Percentiles rank a stretch among this genome's conserved stretches.
Evolutionary conservation across 2,888 invertebrate genomes (phyloP).

Genomic region (Oligia latruncula): DNA sequence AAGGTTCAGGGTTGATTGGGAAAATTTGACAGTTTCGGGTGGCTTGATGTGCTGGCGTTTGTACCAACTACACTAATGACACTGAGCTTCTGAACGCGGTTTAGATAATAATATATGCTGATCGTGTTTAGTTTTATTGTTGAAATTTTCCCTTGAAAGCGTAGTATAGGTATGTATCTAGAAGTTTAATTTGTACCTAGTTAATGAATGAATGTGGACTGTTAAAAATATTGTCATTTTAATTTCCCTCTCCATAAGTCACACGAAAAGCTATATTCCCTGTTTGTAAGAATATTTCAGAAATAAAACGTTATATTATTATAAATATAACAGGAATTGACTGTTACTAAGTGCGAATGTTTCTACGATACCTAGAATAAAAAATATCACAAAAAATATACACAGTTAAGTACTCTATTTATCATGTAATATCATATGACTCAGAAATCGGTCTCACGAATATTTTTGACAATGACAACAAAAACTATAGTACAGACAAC

Average conservation of each 20-base stretch:
- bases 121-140: neutral
- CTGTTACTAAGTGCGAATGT: neutral
- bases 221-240: neutral
- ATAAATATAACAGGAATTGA: neutral
- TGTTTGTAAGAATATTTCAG: neutral
- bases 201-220: neutral
- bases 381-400: slow-evolving; percentile 11
- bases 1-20: too few species aligned
- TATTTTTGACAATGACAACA: slow-evolving; percentile 46
- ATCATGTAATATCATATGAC: slow-evolving; percentile 31
- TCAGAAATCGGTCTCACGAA: slow-evolving; percentile 46
- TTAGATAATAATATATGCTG: too few species aligned
- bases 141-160: neutral
- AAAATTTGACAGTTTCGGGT: too few species aligned
- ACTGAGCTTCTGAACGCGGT: neutral
- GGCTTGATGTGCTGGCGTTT: too few species aligned
- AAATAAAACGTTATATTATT: neutral
- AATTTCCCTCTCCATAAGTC: neutral
- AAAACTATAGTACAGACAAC: slow-evolving; percentile 17
- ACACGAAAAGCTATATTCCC: neutral
- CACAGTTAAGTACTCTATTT: slow-evolving; percentile 28
- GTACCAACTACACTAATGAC: neutral
- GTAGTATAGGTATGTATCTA: neutral
- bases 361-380: neutral
- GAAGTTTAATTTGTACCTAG: neutral